Base-by-base conservation (phyloP, 2,888 invertebrate species). In the Plebejus melissa region DNA sequence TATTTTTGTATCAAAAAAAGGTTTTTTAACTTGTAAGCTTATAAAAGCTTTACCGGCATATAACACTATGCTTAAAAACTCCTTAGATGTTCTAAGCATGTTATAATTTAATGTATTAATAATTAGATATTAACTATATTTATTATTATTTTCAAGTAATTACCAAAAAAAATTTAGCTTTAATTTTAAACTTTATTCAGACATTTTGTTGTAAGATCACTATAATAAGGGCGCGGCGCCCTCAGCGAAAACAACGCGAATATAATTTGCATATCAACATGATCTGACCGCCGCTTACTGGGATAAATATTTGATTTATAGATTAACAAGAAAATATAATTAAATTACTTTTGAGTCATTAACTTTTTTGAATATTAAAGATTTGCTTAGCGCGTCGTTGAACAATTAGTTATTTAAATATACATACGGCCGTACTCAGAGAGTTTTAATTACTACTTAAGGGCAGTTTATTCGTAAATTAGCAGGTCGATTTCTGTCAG, bases 221-320 rank as follows among this genome's bases (percentile, higher is more conserved):
- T 84, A 54, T 85, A 83, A 83, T 86, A 83, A 85, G 75, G 82
- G 83, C 84, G 87, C 93, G 82, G 83, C 84, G 87, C 93, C 90
- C 92, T 92, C 85, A 88, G 85, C 87, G 90, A 91, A 93, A 91
- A 92, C 92, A 91, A 88, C 89, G 91, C 93, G 93, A 92, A 92
- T 93, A 92, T 92, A 85, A 92, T 92, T 90, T 89, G 89, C 93
- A 93, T 93, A 90, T 90, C 86, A 85, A 83, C 82, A 86, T 87
- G 85, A 83, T 88, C 87, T 87, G 86, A 87, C 85, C 84, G 83
- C 86, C 90, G 87, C 91, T 90, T 91, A 87, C 89, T 89, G 90
- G 89, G 87, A 89, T 90, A 89, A 88, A 84, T 83, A 79, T 78
- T 79, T 79, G 13, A 65, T 65, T 36, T 32, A 36, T 36, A 65